Conservation (phyloP, 1,140 invertebrate species). For the Heliconius hermathena region DNA sequence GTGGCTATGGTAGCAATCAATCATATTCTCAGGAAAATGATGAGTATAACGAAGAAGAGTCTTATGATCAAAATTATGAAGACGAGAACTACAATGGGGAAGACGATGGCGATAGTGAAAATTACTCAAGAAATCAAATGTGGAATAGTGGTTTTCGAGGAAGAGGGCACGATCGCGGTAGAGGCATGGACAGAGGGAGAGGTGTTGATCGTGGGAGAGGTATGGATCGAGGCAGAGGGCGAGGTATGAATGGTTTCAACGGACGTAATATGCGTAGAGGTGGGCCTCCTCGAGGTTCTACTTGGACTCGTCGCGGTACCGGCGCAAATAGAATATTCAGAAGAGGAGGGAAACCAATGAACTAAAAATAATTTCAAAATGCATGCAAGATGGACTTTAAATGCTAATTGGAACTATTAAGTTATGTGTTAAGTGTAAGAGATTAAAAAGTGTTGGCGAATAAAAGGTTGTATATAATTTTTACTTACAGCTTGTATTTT, state of each 20-base stretch:
- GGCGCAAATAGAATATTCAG: conserved; percentile 63
- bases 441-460: conserved; percentile 58
- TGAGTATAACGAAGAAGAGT: conserved; percentile 66
- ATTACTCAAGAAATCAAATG: conserved; percentile 60
- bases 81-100: conserved; percentile 65
- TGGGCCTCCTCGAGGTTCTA: conserved; percentile 54
- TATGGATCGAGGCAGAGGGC: conserved; percentile 48
- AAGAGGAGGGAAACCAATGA: conserved; percentile 67
- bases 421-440: conserved; percentile 64
- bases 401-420: conserved; percentile 42
- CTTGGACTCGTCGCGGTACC: conserved; percentile 57
- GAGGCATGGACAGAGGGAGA: conserved; percentile 53
- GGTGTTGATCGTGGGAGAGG: conserved; percentile 49
- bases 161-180: conserved; percentile 50
- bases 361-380: conserved; percentile 52
- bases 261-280: conserved; percentile 48
- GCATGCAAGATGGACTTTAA: conserved; percentile 53
- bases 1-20: conserved; percentile 58
- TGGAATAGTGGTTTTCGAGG: conserved; percentile 61
- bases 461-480: conserved; percentile 75
- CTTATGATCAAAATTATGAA: conserved; percentile 69
- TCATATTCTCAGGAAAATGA: conserved; percentile 67
- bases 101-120: conserved; percentile 57
- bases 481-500: conserved; percentile 73
- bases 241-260: conserved; percentile 34